Conservation (phyloP, 1,140 invertebrate genomes). For the Pinna nobilis region DNA sequence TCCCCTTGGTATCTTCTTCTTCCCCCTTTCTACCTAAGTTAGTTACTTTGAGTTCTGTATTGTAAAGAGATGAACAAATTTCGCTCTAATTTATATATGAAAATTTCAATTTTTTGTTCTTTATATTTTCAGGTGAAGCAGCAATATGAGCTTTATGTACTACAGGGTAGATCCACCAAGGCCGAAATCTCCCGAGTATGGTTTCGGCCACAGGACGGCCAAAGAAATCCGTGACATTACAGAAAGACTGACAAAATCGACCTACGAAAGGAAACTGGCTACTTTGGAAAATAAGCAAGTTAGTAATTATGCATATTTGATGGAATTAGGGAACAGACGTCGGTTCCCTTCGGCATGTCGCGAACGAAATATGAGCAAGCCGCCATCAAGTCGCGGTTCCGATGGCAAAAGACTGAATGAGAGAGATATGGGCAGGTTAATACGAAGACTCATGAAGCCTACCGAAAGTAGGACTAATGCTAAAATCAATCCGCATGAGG, state of each 20-base stretch:
- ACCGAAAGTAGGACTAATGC: conserved; percentile 43
- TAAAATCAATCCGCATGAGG: conserved; percentile 21
- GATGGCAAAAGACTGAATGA: conserved; percentile 40
- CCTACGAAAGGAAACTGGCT: conserved; percentile 47
- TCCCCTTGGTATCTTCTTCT: no score
- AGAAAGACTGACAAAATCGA: conserved; percentile 41
- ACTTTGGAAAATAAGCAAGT: conserved; percentile 45
- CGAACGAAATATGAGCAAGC: conserved; percentile 13
- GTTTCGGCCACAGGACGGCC: conserved; percentile 30
- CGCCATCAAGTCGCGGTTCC: not conserved
- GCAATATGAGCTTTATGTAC: conserved; percentile 42
- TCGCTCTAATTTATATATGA: not conserved
- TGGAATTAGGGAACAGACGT: conserved; percentile 37
- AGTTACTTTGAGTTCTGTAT: no score
- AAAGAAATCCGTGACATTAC: conserved; percentile 48
- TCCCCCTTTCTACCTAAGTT: no score
- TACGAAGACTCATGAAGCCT: conserved; percentile 48
- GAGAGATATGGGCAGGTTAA: conserved; percentile 44
- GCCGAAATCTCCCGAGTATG: conserved; percentile 14
- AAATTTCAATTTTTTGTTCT: not conserved
- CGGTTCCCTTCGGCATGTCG: conserved; percentile 38
- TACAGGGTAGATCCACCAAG: conserved; percentile 22
- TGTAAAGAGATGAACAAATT: no score
- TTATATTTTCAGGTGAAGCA: not conserved
- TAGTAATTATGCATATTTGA: conserved; percentile 46